phyloP scores from a whole-genome alignment of 1,140 invertebrate species.

The Drosophila busckii region DNA sequence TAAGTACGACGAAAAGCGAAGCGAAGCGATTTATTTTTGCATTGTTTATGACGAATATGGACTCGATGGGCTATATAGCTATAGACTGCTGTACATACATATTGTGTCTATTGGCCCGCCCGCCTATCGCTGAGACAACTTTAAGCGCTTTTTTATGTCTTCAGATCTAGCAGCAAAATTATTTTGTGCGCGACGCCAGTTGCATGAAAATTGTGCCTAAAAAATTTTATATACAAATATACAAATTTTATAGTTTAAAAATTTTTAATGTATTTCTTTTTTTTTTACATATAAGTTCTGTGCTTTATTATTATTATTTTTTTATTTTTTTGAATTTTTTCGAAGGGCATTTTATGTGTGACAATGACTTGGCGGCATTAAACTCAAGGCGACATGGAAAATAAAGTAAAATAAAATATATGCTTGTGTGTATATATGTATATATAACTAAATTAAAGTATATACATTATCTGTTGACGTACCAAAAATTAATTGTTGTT shows the following conservation, averaged over 20 bases:
- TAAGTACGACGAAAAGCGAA: conserved; percentile 59
- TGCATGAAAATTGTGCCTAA: conserved; percentile 54
- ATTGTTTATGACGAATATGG: conserved; percentile 67
- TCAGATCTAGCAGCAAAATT: no score
- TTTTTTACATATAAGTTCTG: no score
- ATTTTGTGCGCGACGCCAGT: conserved; percentile 46
- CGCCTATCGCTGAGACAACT: conserved; percentile 11
- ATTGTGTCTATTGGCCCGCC: conserved; percentile 3
- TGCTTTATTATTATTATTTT: conserved; percentile 14
- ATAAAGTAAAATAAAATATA: conserved; percentile 22
- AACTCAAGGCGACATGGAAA: conserved; percentile 35
- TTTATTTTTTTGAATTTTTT: conserved; percentile 43
- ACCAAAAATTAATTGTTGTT: conserved; percentile 36
- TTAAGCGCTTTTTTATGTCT: conserved; percentile 35
- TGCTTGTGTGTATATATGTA: neutral
- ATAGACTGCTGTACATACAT: conserved; percentile 7
- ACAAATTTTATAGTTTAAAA: conserved; percentile 19
- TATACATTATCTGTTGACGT: conserved; percentile 72
- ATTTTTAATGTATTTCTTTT: conserved; percentile 33
- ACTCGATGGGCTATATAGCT: conserved; percentile 23
- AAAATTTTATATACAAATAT: no score
- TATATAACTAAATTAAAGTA: conserved; percentile 41
- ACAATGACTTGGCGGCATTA: conserved; percentile 29
- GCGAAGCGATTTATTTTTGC: no score
- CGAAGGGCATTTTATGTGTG: conserved; percentile 39